These are phyloP conservation scores for Schizopygopsis pylzovi DNA, from an alignment of 2,797 vertebrate genomes.

Conservation along the genomic window DNA sequence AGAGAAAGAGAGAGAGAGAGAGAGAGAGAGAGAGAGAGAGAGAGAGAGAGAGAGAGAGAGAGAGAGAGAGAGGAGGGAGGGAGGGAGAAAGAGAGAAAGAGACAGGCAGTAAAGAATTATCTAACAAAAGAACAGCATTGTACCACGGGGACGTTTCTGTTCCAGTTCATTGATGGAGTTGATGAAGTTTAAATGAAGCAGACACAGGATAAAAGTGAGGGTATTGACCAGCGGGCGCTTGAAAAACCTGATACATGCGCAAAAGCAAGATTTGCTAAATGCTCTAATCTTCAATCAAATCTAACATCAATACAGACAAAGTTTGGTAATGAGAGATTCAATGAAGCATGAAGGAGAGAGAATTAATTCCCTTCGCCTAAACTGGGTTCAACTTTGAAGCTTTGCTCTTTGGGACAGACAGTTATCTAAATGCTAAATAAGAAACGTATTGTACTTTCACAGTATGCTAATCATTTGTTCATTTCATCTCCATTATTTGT, in stretches of 20 bases:
- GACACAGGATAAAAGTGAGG: constrained; percentile 98
- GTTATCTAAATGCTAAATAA: constrained; percentile 99
- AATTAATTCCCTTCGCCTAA: constrained; percentile 99
- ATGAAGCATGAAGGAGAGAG: constrained; percentile 98
- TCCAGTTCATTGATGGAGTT: constrained; percentile 99
- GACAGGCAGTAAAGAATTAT: constrained; percentile 93
- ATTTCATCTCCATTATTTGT: constrained; percentile 96
- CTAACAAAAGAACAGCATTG: constrained; percentile 96
- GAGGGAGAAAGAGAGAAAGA: constrained; percentile 89
- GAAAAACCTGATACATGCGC: constrained; percentile 94
- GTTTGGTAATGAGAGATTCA: constrained; percentile 99
- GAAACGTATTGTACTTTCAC: constrained; percentile 99
- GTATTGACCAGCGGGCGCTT: constrained; percentile 97
- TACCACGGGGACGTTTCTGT: constrained; percentile 93
- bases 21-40: constrained; percentile 89
- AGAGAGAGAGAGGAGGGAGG: constrained; percentile 89
- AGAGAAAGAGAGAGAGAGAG: constrained; percentile 89
- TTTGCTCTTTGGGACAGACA: constrained; percentile 92
- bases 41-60: constrained; percentile 87
- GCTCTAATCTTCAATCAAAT: constrained; percentile 99
- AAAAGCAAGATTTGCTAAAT: constrained; percentile 99
- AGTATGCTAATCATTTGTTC: constrained; percentile 99
- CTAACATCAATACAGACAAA: constrained; percentile 99
- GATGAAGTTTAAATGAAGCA: constrained; percentile 99
- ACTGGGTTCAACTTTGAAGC: constrained; percentile 99